Conservation (phyloP, 2,888 invertebrate species). For the Himalopsyche anomala region DNA sequence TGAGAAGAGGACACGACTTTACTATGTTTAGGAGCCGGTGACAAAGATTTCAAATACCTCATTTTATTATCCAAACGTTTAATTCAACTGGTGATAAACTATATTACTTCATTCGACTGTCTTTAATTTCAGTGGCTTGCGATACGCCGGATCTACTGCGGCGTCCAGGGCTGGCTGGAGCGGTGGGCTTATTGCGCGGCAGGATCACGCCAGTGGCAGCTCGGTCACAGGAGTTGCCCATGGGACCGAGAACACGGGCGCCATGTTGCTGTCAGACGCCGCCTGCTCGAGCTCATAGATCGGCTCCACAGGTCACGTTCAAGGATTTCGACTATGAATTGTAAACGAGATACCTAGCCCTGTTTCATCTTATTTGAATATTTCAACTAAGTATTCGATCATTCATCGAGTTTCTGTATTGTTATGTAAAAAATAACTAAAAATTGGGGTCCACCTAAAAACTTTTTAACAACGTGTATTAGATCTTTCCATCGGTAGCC, state of each 20-base stretch:
- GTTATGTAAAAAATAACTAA: too few relatives aligned
- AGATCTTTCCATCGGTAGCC: too few relatives aligned
- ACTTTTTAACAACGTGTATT: too few relatives aligned
- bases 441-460: too few relatives aligned
- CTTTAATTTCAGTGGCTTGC: conserved; percentile 68
- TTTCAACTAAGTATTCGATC: too few relatives aligned
- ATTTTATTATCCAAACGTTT: too few relatives aligned
- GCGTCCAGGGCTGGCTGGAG: conserved; percentile 70
- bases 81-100: too few relatives aligned
- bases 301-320: conserved; percentile 80
- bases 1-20: too few relatives aligned
- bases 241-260: conserved; percentile 69
- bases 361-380: neutral
- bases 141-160: conserved; percentile 74
- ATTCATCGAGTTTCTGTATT: too few relatives aligned
- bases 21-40: too few relatives aligned
- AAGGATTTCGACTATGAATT: conserved; percentile 69
- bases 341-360: conserved; percentile 33
- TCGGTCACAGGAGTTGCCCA: conserved; percentile 59
- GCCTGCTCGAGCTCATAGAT: conserved; percentile 67
- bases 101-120: too few relatives aligned
- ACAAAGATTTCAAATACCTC: too few relatives aligned
- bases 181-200: conserved; percentile 66
- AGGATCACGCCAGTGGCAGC: conserved; percentile 69
- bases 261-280: conserved; percentile 60